Evolutionary conservation across 30 jellyfish, hydroid and myxozoan species (phyloP), one percentile per base, ranked within the genome.

Genomic region (Pelagia noctiluca): DNA sequence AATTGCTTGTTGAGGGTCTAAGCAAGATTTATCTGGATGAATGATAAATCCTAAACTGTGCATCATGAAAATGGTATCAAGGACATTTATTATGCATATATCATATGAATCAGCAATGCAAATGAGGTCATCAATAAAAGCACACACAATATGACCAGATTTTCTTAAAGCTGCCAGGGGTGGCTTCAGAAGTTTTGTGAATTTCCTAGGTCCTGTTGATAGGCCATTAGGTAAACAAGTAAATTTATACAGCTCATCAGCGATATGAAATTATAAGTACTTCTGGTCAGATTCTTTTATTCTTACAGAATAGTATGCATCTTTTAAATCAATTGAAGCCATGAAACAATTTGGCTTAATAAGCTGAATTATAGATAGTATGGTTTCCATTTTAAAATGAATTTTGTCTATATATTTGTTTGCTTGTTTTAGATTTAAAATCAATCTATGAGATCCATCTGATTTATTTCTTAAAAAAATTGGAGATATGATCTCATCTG

Each of bases 301-400:
- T 68, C 48, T 67, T 13, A 82, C 78, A 4, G 89, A 32, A 50
- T 82, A 66, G 22, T 67, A 66, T n/a, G 92, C 92, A 82, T 82
- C 92, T 42, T 82, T 82, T 23, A 82, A 24, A 37, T 82, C 92
- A 25, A 82, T 33, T 1, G 79, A 68, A 13, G 88, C 70, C 88
- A 82, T 71, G 31, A 52, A 67, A 42, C 84, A 63, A 1, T 65
- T 46, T 23, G 61, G 73, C 3, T 69, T 78, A 10, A 63, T 78
- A 69, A 78, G 10, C 19, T 31, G 21, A 2, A 78, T 2, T 2
- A 53, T 75, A 23, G 75, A 2, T 37, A 36, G 42, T 12, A 80
- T 25, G 31, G 91, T 63, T 10, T 80, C 76, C 91, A 80, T 80
- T 57, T 80, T 80, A 66, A 80, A 66, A 63, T 64, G 84, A 35